These are phyloP conservation scores for Andrena haemorrhoa DNA, from an alignment of 2,888 invertebrate genomes.

Conservation along the genomic window DNA sequence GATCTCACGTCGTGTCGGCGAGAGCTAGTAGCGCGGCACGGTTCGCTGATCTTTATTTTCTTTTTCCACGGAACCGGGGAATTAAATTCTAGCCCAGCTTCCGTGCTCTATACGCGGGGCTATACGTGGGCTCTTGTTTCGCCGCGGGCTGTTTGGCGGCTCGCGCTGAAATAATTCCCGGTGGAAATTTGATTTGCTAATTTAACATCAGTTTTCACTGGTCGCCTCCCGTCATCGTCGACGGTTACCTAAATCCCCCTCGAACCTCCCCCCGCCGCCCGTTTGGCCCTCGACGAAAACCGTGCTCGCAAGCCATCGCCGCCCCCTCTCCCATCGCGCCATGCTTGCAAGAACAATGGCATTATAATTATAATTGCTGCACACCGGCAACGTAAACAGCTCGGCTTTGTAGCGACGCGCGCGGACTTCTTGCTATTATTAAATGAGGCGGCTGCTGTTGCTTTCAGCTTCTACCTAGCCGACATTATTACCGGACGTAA, in stretches of 20 bases:
- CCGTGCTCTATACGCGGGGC: slow-evolving; percentile 25
- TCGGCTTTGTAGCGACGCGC: slow-evolving; percentile 64
- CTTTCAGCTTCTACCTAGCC: slow-evolving; percentile 46
- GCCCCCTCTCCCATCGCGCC: slow-evolving; percentile 20
- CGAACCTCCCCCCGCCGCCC: neutral
- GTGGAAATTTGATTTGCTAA: slow-evolving; percentile 78
- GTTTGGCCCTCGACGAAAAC: slow-evolving; percentile 16
- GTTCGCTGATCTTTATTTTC: slow-evolving; percentile 59
- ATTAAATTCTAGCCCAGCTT: slow-evolving; percentile 54
- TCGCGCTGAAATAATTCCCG: slow-evolving; percentile 73
- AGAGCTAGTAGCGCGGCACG: slow-evolving; percentile 7
- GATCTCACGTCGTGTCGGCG: neutral
- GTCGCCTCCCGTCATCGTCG: slow-evolving; percentile 19
- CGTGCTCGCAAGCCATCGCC: slow-evolving; percentile 22
- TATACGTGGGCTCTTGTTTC: slow-evolving; percentile 35
- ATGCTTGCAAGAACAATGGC: slow-evolving; percentile 70
- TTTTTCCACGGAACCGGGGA: slow-evolving; percentile 47
- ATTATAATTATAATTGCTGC: slow-evolving; percentile 77
- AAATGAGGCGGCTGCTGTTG: slow-evolving; percentile 63
- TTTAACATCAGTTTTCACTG: slow-evolving; percentile 69
- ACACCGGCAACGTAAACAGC: slow-evolving; percentile 69
- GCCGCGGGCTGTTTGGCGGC: slow-evolving; percentile 71
- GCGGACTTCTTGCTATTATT: slow-evolving; percentile 71
- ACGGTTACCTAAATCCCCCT: neutral
- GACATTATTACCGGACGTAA: slow-evolving; percentile 64